These are phyloP conservation scores for Poliocrania exsul DNA, from an alignment of 2,797 vertebrate species.

Conservation along the genomic window DNA sequence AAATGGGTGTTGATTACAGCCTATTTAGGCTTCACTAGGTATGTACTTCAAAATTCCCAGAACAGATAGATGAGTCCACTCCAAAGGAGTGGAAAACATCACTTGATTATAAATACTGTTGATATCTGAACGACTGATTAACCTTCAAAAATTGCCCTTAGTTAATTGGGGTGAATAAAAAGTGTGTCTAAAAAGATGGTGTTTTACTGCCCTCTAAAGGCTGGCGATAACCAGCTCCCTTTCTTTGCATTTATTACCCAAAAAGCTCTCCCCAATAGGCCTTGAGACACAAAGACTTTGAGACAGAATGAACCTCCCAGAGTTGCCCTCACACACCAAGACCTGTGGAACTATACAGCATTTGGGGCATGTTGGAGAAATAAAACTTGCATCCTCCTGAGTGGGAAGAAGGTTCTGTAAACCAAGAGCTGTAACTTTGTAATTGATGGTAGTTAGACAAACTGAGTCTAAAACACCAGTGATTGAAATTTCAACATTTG, in stretches of 20 bases:
- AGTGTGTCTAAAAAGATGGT: not conserved
- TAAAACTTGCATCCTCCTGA: not conserved
- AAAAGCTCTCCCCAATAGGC: not conserved
- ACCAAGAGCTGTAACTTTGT: not conserved
- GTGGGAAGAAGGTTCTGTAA: not conserved
- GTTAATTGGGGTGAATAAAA: not conserved
- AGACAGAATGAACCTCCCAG: not conserved
- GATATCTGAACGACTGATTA: not conserved
- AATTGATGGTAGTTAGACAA: not conserved
- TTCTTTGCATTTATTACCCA: not conserved
- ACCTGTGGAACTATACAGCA: not conserved
- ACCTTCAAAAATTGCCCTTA: not conserved
- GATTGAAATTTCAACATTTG: not conserved
- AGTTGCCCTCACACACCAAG: not conserved
- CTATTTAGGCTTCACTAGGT: not conserved
- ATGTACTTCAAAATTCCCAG: not conserved
- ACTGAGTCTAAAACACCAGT: not conserved
- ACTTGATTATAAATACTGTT: not conserved
- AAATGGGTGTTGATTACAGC: not conserved
- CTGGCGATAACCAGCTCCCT: not conserved
- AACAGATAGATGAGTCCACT: not conserved
- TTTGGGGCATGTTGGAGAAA: not conserved
- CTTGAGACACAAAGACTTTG: not conserved
- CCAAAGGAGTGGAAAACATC: not conserved
- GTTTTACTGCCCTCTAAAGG: conserved; percentile 71